These are phyloP conservation scores for Poeciliopsis paucimaculata DNA, from an alignment of 2,797 vertebrate species.

Conservation along the genomic window DNA sequence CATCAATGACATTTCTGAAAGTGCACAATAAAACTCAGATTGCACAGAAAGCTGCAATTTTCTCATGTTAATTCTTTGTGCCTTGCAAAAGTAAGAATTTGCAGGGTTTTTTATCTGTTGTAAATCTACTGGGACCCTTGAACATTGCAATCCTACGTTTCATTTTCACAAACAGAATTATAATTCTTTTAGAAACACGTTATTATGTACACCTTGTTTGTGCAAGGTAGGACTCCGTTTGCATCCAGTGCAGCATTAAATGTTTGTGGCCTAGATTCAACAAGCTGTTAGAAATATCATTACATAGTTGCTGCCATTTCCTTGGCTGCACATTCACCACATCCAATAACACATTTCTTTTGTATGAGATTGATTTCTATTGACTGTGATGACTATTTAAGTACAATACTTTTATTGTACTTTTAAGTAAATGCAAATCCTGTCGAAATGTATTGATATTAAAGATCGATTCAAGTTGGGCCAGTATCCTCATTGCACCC, in stretches of 20 bases:
- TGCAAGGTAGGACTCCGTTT: neutral
- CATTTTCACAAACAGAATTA: neutral
- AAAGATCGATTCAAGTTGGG: neutral
- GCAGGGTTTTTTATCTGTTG: neutral
- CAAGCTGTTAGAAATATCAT: neutral
- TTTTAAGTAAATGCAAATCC: neutral
- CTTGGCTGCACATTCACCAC: neutral
- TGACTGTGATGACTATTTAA: neutral
- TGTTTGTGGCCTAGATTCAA: neutral
- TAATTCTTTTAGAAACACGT: neutral
- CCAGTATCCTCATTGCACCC: neutral
- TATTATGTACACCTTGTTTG: neutral
- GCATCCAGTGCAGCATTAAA: neutral
- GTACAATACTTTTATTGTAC: neutral
- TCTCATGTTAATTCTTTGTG: slow-evolving; percentile 7
- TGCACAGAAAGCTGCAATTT: slow-evolving; percentile 6
- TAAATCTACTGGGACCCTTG: neutral
- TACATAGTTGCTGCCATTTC: neutral
- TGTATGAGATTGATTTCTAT: neutral
- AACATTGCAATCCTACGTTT: neutral
- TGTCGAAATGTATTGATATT: neutral
- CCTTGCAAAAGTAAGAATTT: slow-evolving; percentile 17
- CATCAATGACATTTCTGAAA: slow-evolving; percentile 37
- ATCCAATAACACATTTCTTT: neutral
- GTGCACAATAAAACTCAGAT: neutral